Evolutionary conservation across 2,113 vertebrate genomes (phyloP).

Genomic region (Paratilapia polleni): DNA sequence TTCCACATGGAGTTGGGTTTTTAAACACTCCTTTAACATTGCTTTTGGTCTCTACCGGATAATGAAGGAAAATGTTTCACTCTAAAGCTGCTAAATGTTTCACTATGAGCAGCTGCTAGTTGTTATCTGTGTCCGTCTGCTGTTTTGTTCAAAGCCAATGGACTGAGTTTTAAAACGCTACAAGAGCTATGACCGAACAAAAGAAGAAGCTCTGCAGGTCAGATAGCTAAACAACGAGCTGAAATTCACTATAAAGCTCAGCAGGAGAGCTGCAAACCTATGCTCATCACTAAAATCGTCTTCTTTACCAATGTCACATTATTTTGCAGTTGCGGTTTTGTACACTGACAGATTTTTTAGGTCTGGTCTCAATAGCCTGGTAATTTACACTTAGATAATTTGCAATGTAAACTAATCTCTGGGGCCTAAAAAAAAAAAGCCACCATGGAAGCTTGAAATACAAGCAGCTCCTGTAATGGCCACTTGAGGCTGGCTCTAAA

Average conservation of each 20-base stretch:
- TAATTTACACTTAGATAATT: fast-evolving
- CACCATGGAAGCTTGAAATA: background rate
- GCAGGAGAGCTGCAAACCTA: background rate
- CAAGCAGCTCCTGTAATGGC: background rate
- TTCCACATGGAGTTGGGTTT: background rate
- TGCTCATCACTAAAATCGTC: background rate
- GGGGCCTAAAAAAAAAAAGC: background rate
- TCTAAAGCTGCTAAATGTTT: background rate
- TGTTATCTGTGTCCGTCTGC: background rate
- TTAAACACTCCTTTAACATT: background rate
- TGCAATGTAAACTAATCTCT: background rate
- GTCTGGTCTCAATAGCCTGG: background rate
- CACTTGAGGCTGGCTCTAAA: background rate
- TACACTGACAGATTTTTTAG: background rate
- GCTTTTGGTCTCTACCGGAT: background rate
- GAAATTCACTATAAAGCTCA: background rate
- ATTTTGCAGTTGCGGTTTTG: background rate
- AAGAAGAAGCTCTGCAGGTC: background rate
- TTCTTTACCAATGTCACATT: background rate
- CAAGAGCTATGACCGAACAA: background rate
- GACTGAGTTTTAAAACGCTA: background rate
- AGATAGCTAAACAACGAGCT: background rate
- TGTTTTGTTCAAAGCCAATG: background rate
- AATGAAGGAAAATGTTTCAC: background rate
- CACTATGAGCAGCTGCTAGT: background rate